phyloP scores from a whole-genome alignment of 2,888 invertebrate genomes.

The Oeneis ivallda region DNA sequence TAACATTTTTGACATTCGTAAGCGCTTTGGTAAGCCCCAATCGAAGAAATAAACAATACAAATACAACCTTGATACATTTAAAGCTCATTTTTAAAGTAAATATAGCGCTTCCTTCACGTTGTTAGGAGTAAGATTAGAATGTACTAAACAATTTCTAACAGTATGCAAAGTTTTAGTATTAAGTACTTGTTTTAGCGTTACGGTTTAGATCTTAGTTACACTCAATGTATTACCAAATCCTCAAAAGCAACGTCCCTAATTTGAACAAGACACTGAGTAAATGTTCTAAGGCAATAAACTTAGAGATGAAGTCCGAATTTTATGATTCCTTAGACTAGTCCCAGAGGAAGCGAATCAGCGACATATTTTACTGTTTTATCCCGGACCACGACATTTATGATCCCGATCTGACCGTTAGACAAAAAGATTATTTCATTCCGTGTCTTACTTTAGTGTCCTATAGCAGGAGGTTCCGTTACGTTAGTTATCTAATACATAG shows the following conservation, averaged over 20 bases:
- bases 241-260: not conserved
- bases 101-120: too few relatives aligned
- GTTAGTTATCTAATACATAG: constrained; percentile 32
- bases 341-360: constrained; percentile 35
- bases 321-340: constrained; percentile 33
- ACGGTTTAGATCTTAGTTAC: not conserved
- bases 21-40: too few relatives aligned
- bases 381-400: constrained; percentile 51
- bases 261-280: not conserved
- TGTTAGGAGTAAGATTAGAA: not conserved
- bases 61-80: too few relatives aligned
- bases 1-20: too few relatives aligned
- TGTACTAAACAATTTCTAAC: too few relatives aligned
- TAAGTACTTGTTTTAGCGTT: not conserved
- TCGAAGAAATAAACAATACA: too few relatives aligned
- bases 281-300: constrained; percentile 11
- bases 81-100: too few relatives aligned
- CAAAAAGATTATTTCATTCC: constrained; percentile 39
- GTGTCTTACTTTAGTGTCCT: constrained; percentile 28
- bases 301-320: constrained; percentile 18
- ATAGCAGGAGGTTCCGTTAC: constrained; percentile 35
- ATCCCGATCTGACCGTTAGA: constrained; percentile 42
- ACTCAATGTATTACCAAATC: not conserved
- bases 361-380: constrained; percentile 41
- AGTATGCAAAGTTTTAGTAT: not conserved